Base-by-base conservation (phyloP, 2,797 vertebrate species). In the Sebastes oblongus region DNA sequence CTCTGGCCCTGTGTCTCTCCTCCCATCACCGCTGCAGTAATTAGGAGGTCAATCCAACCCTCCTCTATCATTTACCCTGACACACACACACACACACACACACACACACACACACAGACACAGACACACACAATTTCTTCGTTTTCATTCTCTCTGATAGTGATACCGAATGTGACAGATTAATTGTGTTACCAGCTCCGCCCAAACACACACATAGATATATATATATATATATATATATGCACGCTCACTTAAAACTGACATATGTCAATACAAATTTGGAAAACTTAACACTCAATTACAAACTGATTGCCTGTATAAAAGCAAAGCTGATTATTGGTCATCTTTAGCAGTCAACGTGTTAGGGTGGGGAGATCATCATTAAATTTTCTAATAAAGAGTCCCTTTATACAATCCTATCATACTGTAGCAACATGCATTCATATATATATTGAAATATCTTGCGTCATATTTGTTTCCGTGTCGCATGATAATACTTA, bases 31-130 rank as follows among this genome's bases (percentile, higher is more conserved):
- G 94, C 95, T 96, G 96, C 96, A 97, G 97, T 98, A 98, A 98
- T 99, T 98, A 98, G 97, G 96, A 97, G 97, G 97, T 98, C 97
- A 97, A 96, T 97, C 95, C 94, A 95, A 95, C 96, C 96, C 95
- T 95, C 96, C 95, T 96, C 96, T 96, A 96, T 97, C 97, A 97
- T 97, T 97, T 97, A 97, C 93, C 94, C 94, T 91, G 22, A 81
- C 72, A 74, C 59, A 77, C 46, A 73, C 70, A 80, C 60, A 77
- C 66, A 65, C 27, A 52, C 64, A 46, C 27, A 52, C 64, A 46
- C 25, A 64, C 75, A 79, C 75, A 77, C 66, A 65, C 27, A 52
- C 64, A 46, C 27, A 52, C 64, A 46, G 22, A 64, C 75, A 79
- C 75, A 46, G 29, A 70, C 66, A 75, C 36, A 64, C 13, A 52